These are phyloP conservation scores for Agonopterix subpropinquella DNA, from an alignment of 2,888 invertebrate species.

Conservation along the genomic window DNA sequence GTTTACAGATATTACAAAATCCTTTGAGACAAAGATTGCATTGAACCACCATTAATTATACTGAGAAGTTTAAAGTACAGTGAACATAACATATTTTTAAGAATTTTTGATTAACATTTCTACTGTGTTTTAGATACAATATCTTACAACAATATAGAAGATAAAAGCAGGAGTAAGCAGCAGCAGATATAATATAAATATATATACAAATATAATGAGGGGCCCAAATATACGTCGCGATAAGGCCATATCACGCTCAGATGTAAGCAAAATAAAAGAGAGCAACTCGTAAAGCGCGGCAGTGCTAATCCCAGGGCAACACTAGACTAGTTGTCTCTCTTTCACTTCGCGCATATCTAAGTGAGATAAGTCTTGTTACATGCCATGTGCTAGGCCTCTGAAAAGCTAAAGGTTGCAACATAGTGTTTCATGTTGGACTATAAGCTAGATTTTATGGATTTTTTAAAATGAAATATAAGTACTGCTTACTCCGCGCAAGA, in stretches of 20 bases:
- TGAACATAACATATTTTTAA: conserved; percentile 56
- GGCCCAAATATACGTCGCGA: neutral
- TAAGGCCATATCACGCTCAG: neutral
- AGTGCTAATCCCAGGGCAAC: too few relatives aligned
- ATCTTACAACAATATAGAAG: conserved; percentile 60
- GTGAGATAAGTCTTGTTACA: too few relatives aligned
- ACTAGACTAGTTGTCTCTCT: too few relatives aligned
- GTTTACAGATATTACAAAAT: conserved; percentile 37
- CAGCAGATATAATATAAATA: conserved; percentile 16
- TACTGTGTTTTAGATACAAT: conserved; percentile 60
- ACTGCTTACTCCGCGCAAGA: conserved; percentile 60
- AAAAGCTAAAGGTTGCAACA: neutral
- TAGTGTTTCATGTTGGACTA: neutral
- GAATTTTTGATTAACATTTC: conserved; percentile 56
- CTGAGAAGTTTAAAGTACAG: conserved; percentile 51
- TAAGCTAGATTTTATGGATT: neutral
- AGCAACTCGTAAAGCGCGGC: too few relatives aligned
- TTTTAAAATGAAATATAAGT: conserved; percentile 1
- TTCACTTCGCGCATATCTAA: too few relatives aligned
- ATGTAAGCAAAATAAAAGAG: too few relatives aligned
- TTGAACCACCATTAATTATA: conserved; percentile 60
- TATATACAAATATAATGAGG: neutral
- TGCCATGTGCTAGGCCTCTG: neutral
- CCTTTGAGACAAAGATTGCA: conserved; percentile 71
- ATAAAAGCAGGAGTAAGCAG: conserved; percentile 67